These are phyloP conservation scores for Drosophila birchii DNA, from an alignment of 2,888 invertebrate species.

Conservation along the genomic window DNA sequence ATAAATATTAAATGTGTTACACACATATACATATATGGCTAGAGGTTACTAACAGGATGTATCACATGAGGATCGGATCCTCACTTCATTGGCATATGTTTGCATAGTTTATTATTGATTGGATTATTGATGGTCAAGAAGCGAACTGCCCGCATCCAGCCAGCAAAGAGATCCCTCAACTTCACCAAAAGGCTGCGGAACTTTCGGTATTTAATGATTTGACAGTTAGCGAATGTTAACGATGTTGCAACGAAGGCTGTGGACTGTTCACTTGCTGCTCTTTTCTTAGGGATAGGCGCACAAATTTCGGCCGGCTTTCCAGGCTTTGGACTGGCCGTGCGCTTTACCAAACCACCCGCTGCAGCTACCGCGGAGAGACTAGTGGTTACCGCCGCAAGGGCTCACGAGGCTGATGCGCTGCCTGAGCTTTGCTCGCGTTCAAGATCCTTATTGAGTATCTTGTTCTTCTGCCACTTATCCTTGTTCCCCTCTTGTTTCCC, in stretches of 20 bases:
- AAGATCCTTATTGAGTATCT: slow-evolving; percentile 86
- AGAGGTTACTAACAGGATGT: slow-evolving; percentile 24
- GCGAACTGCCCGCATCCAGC: slow-evolving; percentile 34
- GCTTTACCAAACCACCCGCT: slow-evolving; percentile 50
- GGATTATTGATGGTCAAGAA: slow-evolving; percentile 38
- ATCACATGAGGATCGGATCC: slow-evolving; percentile 27
- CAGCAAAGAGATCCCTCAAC: slow-evolving; percentile 5
- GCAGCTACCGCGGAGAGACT: slow-evolving; percentile 12
- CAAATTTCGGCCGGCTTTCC: slow-evolving; percentile 57
- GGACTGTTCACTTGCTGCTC: slow-evolving; percentile 12
- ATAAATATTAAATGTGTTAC: slow-evolving; percentile 67
- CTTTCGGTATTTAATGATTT: slow-evolving; percentile 66
- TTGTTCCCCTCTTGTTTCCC: slow-evolving; percentile 85
- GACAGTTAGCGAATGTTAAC: slow-evolving; percentile 45
- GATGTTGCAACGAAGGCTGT: slow-evolving; percentile 66
- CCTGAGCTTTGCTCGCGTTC: slow-evolving; percentile 83
- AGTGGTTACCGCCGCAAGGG: slow-evolving; percentile 15
- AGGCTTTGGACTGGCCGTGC: slow-evolving; percentile 69
- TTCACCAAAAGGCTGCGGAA: slow-evolving; percentile 24
- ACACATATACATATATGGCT: slow-evolving; percentile 55
- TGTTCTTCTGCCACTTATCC: slow-evolving; percentile 85
- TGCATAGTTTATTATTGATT: too few relatives aligned
- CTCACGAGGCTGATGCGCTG: slow-evolving; percentile 10
- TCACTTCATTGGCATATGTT: too few relatives aligned
- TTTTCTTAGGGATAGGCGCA: slow-evolving; percentile 66